Percentiles rank a stretch among this genome's conserved stretches.
These are phyloP conservation scores for Aythya baeri DNA, from an alignment of 2,113 vertebrate genomes.

Conservation along the genomic window DNA sequence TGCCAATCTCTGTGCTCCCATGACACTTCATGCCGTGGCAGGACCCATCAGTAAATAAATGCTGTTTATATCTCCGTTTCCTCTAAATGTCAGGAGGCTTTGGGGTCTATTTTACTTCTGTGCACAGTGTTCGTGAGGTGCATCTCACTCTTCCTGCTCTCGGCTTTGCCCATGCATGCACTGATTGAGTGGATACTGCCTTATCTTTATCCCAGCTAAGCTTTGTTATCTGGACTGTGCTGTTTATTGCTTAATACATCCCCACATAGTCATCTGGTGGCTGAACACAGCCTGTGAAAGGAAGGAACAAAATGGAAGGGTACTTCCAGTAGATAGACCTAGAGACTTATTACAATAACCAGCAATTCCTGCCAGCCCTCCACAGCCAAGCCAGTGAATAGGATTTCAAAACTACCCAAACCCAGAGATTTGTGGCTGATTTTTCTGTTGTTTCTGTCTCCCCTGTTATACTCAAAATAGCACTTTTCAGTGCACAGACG, in stretches of 20 bases:
- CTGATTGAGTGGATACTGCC: not conserved
- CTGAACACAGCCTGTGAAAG: not conserved
- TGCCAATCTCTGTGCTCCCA: not conserved
- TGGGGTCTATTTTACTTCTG: not conserved
- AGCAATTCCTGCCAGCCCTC: not conserved
- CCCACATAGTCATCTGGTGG: not conserved
- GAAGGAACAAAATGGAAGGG: conserved; percentile 3
- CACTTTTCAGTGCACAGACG: not conserved
- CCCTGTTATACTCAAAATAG: not conserved
- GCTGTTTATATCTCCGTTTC: not conserved
- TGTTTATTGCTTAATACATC: conserved; percentile 17
- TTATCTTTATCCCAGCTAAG: conserved; percentile 17
- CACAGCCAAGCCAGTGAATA: not conserved
- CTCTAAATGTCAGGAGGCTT: not conserved
- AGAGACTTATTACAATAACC: not conserved
- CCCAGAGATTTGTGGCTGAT: not conserved
- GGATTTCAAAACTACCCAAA: not conserved
- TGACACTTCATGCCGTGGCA: not conserved
- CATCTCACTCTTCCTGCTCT: not conserved
- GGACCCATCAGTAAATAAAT: not conserved
- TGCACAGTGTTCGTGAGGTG: not conserved
- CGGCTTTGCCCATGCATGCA: not conserved
- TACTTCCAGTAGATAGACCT: not conserved
- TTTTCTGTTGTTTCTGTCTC: not conserved
- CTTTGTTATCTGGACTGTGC: not conserved